Evolutionary conservation across 2,113 vertebrate genomes (phyloP).

Genomic region (Dinomys branickii): DNA sequence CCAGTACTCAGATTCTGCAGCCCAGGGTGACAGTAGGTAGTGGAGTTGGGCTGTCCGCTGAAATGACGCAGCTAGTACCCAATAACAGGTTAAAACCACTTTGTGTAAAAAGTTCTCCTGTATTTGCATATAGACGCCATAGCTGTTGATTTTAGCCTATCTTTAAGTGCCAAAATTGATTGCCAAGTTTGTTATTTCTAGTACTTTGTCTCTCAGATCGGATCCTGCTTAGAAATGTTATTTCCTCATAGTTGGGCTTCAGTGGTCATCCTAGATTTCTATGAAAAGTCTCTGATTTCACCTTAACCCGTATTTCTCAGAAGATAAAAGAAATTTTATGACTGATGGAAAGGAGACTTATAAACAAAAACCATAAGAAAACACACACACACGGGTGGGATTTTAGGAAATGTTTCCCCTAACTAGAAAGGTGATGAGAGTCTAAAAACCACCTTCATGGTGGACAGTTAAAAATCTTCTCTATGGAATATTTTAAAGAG

Average conservation of each 20-base stretch:
- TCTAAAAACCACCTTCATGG: not conserved
- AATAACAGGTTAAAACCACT: constrained; percentile 26
- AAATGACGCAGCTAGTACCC: not conserved
- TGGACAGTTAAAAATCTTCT: not conserved
- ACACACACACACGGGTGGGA: not conserved
- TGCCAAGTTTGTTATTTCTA: constrained; percentile 8
- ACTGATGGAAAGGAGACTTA: not conserved
- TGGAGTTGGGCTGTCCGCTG: not conserved
- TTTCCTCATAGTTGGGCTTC: constrained; percentile 40
- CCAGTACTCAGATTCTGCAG: not conserved
- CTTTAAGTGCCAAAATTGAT: constrained; percentile 48
- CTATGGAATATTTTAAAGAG: not conserved
- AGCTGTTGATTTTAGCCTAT: constrained; percentile 23
- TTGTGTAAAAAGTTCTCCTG: constrained; percentile 31
- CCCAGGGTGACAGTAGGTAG: not conserved
- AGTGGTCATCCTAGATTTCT: not conserved
- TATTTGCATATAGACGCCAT: not conserved
- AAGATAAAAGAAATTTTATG: constrained; percentile 40
- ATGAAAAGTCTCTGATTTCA: constrained; percentile 49
- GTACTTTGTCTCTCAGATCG: constrained; percentile 53
- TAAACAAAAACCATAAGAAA: not conserved
- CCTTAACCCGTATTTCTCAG: constrained; percentile 2
- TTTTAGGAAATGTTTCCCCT: not conserved
- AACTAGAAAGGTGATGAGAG: not conserved
- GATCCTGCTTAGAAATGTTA: constrained; percentile 12